Evolutionary conservation across 2,888 invertebrate genomes (phyloP).

Genomic region (Gasteruption jaculator): DNA sequence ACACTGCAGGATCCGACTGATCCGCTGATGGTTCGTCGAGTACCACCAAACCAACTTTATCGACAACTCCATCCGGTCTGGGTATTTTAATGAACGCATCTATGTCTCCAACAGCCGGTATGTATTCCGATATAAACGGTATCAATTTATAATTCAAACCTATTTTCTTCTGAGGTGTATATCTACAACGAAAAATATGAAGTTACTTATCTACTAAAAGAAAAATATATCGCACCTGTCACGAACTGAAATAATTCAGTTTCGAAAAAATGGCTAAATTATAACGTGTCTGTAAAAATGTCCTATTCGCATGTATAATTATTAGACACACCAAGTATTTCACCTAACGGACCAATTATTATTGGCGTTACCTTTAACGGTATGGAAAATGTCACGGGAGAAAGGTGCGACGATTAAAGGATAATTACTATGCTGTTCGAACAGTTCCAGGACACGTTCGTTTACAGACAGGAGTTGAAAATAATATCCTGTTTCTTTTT

Average conservation of each 20-base stretch:
- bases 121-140: conserved; percentile 94
- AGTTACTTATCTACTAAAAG: not conserved
- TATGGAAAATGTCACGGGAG: too few species aligned
- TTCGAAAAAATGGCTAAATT: too few species aligned
- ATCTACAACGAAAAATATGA: conserved; percentile 65
- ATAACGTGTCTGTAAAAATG: too few species aligned
- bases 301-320: too few species aligned
- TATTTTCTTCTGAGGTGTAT: conserved; percentile 87
- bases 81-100: conserved; percentile 95
- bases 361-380: too few species aligned
- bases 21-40: conserved; percentile 92
- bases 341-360: too few species aligned
- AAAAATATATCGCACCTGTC: too few species aligned
- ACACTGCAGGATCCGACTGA: conserved; percentile 92
- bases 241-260: not conserved
- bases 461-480: not conserved
- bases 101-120: conserved; percentile 97
- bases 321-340: too few species aligned
- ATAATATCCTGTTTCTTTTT: conserved; percentile 5
- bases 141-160: conserved; percentile 86
- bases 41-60: conserved; percentile 69
- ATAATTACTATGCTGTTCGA: too few species aligned
- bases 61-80: conserved; percentile 69
- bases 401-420: too few species aligned
- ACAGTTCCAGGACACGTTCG: not conserved